Base-by-base conservation (phyloP, 37 sponge, comb jelly and placozoan species). In the Theonella swinhoei region DNA sequence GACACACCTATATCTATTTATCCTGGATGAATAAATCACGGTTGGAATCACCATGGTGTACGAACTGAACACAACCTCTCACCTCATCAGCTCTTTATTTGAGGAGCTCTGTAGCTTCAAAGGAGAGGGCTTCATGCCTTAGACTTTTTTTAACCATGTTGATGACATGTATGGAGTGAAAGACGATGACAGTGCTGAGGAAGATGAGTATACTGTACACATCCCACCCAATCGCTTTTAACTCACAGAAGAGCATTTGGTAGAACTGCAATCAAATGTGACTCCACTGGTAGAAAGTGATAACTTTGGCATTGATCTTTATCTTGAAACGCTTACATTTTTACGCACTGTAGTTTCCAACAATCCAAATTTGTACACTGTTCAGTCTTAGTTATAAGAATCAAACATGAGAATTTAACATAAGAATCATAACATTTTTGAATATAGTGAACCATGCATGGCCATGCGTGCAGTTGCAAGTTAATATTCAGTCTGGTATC, bases 11-110 rank as follows among this genome's bases (percentile, higher is more conserved):
- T 70, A 64, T 86, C 9, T 86, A 86, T 72, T 61, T 86, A 41
- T 80, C 86, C 70, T 47, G 86, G 35, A 78, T 86, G 81, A 87
- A 80, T 32, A 35, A 87, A 24, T 74, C 80, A 64, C 40, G 74
- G 20, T 42, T 87, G 11, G 65, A 54, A 34, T 79, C 86, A 33
- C 42, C 37, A 39, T 36, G 71, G 32, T 38, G 79, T 43, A 29
- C 34, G n/a, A n/a, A n/a, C n/a, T n/a, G n/a, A n/a, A n/a, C n/a
- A n/a, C n/a, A n/a, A n/a, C n/a, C n/a, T n/a, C 32, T 59, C 80
- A 36, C 79, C 86, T 29, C 28, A 20, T 31, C 86, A 86, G 62
- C 72, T 86, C 30, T 74, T 64, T 62, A 39, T 62, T 4, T 28
- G 38, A 38, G 83, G 83, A 20, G 65, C 43, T 40, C 29, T 83